Base-by-base conservation (phyloP, 2,888 invertebrate species). In the Mamestra brassicae region DNA sequence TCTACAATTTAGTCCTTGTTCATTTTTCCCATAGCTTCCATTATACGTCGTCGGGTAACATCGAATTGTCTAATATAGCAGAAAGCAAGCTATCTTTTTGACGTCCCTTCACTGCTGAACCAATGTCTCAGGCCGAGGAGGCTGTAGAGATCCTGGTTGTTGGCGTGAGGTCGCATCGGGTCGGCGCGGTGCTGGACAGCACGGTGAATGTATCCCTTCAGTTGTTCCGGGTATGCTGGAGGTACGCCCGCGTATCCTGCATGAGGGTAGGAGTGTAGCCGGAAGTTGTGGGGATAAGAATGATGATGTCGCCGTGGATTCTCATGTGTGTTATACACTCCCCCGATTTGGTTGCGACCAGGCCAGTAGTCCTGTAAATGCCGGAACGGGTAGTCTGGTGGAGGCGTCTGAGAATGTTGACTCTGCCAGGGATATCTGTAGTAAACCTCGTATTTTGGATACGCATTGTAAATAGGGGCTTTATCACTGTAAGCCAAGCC, bases 41-140 rank as follows among this genome's bases (percentile, higher is more conserved):
- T 92, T 95, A 96, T 94, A 96, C 90, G 93, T 94, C 94, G 94
- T 96, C 96, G 96, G 96, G 96, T 96, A 96, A 96, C 96, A 95
- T 96, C 95, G 92, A 94, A 92, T 95, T 94, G 90, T 94, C 93
- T 95, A 93, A 90, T 84, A 83, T 82, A 80, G 88, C 76, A 78
- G 83, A 78, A 89, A 91, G 78, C 84, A 86, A 93, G 89, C 96
- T 96, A 96, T 96, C 96, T 96, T 88, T 96, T 96, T 76, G 96
- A 94, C 72, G 94, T 92, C 73, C 94, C 94, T 92, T 96, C 96
- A 85, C 93, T 94, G 87, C 95, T 95, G 84, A 96, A 95, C 96
- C 96, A 96, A 90, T 96, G 96, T 85, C 95, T 93, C 72, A 96
- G 89, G 55, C 96, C 96, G 57, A 96, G 93, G 52, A 96, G 94